Conservation (phyloP, 2,888 invertebrate genomes). For the Netelia fuscicornis region DNA sequence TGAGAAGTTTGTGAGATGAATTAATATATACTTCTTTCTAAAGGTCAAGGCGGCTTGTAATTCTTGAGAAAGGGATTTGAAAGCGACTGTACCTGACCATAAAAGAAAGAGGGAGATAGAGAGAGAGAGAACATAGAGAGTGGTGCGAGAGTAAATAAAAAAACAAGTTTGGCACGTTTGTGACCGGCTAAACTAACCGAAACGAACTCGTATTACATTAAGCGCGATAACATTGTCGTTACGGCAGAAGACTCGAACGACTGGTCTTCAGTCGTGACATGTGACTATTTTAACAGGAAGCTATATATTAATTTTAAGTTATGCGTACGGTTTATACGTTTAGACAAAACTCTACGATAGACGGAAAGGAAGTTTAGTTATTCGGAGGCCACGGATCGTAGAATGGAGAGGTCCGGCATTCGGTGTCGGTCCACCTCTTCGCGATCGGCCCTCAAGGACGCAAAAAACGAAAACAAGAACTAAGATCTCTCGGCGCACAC, state of each 20-base stretch:
- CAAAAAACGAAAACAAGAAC: slow-evolving; percentile 36
- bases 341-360: neutral
- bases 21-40: neutral
- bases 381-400: slow-evolving; percentile 52
- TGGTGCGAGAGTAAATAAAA: neutral
- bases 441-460: slow-evolving; percentile 47
- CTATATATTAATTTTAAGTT: neutral
- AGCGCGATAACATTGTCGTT: slow-evolving; percentile 56
- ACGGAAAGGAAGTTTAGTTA: slow-evolving; percentile 34
- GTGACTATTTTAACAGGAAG: neutral
- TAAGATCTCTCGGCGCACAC: slow-evolving; percentile 20
- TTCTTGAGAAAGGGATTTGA: slow-evolving; percentile 32
- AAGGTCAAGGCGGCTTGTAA: slow-evolving; percentile 42
- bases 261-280: slow-evolving; percentile 20
- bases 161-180: neutral
- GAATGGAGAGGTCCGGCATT: slow-evolving; percentile 46
- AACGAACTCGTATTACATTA: slow-evolving; percentile 16
- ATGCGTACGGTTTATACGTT: no score
- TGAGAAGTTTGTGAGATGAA: neutral
- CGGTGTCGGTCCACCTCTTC: slow-evolving; percentile 33
- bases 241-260: slow-evolving; percentile 1
- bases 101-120: slow-evolving; percentile 6
- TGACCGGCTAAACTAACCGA: slow-evolving; percentile 5
- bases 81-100: slow-evolving; percentile 37
- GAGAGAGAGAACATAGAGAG: neutral